Evolutionary conservation across 2,888 invertebrate species (phyloP), one percentile per base, ranked within the genome.

Genomic region (Pyralis farinalis): DNA sequence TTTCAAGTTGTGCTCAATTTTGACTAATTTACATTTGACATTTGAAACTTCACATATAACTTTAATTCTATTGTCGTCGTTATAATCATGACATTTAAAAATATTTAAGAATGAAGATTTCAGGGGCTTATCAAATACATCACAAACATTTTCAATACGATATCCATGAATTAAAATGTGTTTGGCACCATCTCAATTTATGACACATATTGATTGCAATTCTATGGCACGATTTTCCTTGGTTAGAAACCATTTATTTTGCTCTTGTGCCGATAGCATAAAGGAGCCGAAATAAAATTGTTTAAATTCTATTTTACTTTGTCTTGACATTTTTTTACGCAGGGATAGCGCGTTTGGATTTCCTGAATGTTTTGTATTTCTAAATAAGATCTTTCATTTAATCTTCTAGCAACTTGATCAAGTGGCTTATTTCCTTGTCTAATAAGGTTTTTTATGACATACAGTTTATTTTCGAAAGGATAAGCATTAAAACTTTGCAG

Each of bases 391-490:
- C 25, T 20, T 20, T 33, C 12, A 33, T 16, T 27, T 11, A 42
- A 25, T 32, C 43, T 47, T 27, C 43, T 46, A 1, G 43, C 50
- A 2, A 47, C 40, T 34, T 47, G 47, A 16, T 31, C 8, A 3
- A 50, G 32, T 12, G 50, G 47, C 9, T 45, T 50, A 7, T 47
- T 38, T 4, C 47, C 50, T 1, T 37, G 9, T 25, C 43, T 37
- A 1, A 50, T 22, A 43, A 50, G 40, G 7, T 11, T 40, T 43
- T 46, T 47, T 1, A 47, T 47, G 5, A 37, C 16, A 25, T 40
- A 34, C 1, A 50, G 34, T 32, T 42, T 34, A 21, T 49, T 49
- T 22, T 49, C 49, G 31, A 49, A 46, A 0, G 45, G 46, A 38
- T 49, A 49, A 1, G 49, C 29, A 27, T 21, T 49, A 34, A 49